Evolutionary conservation across 2,113 vertebrate genomes (phyloP).

Genomic region (Mormyrus iriodes): DNA sequence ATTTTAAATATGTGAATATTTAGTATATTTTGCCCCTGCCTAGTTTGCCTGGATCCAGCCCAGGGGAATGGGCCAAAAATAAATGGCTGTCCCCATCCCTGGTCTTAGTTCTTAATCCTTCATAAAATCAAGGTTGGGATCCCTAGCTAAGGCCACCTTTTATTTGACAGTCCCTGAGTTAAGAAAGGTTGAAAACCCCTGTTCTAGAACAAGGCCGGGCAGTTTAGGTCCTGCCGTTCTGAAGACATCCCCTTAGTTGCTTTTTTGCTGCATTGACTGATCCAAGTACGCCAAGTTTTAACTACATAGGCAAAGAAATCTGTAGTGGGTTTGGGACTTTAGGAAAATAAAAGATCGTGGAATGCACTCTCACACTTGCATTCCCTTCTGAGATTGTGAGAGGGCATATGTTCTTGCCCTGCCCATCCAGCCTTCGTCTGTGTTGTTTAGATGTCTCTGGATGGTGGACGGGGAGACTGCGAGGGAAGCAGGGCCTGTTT

Average conservation of each 20-base stretch:
- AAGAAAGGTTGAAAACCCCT: background rate
- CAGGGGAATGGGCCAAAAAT: background rate
- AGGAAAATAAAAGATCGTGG: background rate
- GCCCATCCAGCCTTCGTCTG: background rate
- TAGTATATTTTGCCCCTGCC: too few species aligned
- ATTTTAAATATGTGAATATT: too few species aligned
- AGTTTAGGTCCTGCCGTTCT: background rate
- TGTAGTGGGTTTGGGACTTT: background rate
- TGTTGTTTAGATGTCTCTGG: constrained; percentile 76
- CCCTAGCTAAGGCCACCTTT: background rate
- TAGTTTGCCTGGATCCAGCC: too few species aligned
- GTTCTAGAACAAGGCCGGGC: background rate
- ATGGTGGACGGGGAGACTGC: constrained; percentile 92
- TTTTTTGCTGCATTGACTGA: background rate
- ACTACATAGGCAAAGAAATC: background rate
- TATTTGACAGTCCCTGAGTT: background rate
- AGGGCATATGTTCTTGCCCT: background rate
- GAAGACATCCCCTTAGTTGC: background rate
- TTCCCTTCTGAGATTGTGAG: background rate
- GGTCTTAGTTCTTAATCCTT: background rate
- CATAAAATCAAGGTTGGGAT: background rate
- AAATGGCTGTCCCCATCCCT: background rate
- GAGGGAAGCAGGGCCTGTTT: constrained; percentile 94
- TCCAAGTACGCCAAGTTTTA: background rate
- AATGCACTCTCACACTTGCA: background rate